These are phyloP conservation scores for Nebria salina DNA, from an alignment of 2,888 invertebrate species.

Conservation along the genomic window DNA sequence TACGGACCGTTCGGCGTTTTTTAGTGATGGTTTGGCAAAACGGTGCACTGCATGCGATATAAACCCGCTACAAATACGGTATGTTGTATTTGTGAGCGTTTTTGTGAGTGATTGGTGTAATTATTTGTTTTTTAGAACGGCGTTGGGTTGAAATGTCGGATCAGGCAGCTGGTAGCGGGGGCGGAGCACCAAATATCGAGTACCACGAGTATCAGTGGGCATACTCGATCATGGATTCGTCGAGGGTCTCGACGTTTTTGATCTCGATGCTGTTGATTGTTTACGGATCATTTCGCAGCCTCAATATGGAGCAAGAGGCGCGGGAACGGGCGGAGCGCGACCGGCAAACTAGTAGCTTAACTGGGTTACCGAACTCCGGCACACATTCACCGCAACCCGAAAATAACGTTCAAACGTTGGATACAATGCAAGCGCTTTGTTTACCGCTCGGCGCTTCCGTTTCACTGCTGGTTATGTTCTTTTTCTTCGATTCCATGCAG, in stretches of 20 bases:
- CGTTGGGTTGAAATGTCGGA: slow-evolving; percentile 3
- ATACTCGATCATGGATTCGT: slow-evolving; percentile 97
- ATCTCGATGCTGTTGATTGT: slow-evolving; percentile 97
- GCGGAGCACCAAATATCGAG: slow-evolving; percentile 24
- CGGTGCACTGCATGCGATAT: slow-evolving; percentile 15
- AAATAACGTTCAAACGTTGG: slow-evolving; percentile 84
- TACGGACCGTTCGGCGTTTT: not conserved
- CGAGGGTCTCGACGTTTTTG: slow-evolving; percentile 94
- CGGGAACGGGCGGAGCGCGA: slow-evolving; percentile 81
- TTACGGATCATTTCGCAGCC: slow-evolving; percentile 95
- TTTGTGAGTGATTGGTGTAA: not conserved
- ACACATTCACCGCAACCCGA: slow-evolving; percentile 52
- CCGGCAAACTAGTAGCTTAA: slow-evolving; percentile 68
- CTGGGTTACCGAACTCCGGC: slow-evolving; percentile 62
- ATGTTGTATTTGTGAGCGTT: not conserved
- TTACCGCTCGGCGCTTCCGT: slow-evolving; percentile 95
- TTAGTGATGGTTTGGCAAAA: slow-evolving; percentile 36
- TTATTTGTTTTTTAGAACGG: not conserved
- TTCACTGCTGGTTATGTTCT: slow-evolving; percentile 96
- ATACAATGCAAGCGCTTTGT: slow-evolving; percentile 97
- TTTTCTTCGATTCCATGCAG: slow-evolving; percentile 99
- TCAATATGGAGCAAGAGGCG: slow-evolving; percentile 96
- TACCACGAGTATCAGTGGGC: slow-evolving; percentile 80
- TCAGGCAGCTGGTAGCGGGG: slow-evolving; percentile 26
- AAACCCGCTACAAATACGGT: slow-evolving; percentile 6